Evolutionary conservation across 2,888 invertebrate species (phyloP), one percentile per base, ranked within the genome.

Genomic region (Acronicta aceris): DNA sequence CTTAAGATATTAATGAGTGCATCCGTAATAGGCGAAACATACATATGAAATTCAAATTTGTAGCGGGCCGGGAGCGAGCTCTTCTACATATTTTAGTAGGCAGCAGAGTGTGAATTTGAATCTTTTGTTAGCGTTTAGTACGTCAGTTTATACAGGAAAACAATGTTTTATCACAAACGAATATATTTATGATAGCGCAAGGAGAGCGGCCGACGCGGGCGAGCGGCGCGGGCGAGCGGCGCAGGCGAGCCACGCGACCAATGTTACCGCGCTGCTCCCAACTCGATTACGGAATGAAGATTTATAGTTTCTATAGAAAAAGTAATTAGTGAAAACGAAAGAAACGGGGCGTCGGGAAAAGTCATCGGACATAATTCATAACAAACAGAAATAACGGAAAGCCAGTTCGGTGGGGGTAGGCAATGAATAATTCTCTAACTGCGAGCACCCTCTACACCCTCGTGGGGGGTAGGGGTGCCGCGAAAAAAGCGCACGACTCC

Each of bases 11-110:
- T 94, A 94, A 94, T 94, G 94, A 94, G 92, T 91, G 94, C 94
- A 94, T 94, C 91, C 89, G 92, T 94, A 94, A 94, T 94, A 94
- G 93, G 90, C 86, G 92, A 93, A 94, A 93, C 93, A 94, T 93
- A 93, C 92, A 92, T 93, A 93, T 94, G 94, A 94, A 94, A 94
- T 94, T 94, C 92, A 94, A 94, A 94, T 94, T 93, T 92, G 92
- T 91, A 91, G 88, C 90, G 90, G 89, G 88, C 82, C 89, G 89
- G 92, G 89, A 92, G 90, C 91, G 87, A 87, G 89, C 91, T 92
- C 90, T 87, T 92, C 92, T 93, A 89, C 93, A 94, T 94, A 92
- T 93, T 94, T 94, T 92, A 94, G 91, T 91, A 93, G 90, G 92
- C 93, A 93, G 88, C 92, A 89, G 92, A 92, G 94, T 94, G 94